phyloP scores from a whole-genome alignment of 1,140 invertebrate species.

The Drosophila bocki region DNA sequence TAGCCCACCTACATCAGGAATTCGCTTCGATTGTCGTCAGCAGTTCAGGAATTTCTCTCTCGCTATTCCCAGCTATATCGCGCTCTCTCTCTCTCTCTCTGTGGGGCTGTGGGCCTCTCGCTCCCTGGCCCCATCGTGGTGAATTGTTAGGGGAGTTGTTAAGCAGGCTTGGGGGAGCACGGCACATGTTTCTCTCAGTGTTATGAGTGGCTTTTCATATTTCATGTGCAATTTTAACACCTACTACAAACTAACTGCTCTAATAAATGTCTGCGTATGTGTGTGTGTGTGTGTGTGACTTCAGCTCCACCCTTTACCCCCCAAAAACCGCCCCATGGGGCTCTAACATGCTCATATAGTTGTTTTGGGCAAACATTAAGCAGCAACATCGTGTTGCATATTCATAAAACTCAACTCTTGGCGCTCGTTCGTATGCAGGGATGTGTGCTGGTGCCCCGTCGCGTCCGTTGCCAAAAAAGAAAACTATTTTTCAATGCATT shows the following conservation, averaged over 20 bases:
- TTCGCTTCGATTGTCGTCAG: slow-evolving; percentile 58
- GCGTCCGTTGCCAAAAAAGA: slow-evolving; percentile 21
- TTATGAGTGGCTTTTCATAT: slow-evolving; percentile 75
- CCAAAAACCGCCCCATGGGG: slow-evolving; percentile 15
- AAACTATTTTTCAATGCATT: slow-evolving; percentile 32
- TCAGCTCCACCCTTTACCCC: slow-evolving; percentile 2
- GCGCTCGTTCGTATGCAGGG: slow-evolving; percentile 6
- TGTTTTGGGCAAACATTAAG: slow-evolving; percentile 61
- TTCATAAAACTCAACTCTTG: slow-evolving; percentile 64
- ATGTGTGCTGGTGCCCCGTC: slow-evolving; percentile 3
- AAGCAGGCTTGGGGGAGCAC: slow-evolving; percentile 46
- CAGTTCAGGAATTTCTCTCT: slow-evolving; percentile 52
- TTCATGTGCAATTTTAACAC: slow-evolving; percentile 82
- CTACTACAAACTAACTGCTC: slow-evolving; percentile 72
- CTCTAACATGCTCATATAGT: slow-evolving; percentile 50
- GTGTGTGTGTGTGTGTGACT: slow-evolving; percentile 12
- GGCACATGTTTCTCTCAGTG: slow-evolving; percentile 34
- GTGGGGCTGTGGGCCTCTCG: background rate
- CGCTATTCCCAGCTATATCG: slow-evolving; percentile 1
- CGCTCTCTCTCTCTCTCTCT: background rate
- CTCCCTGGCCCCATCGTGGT: slow-evolving; percentile 33
- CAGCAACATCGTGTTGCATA: slow-evolving; percentile 70
- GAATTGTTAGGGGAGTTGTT: slow-evolving; percentile 56
- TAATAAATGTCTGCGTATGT: slow-evolving; percentile 53
- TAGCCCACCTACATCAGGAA: slow-evolving; percentile 56